Evolutionary conservation across 2,113 vertebrate genomes (phyloP).

Genomic region (Calyptommatus sinebrachiatus): DNA sequence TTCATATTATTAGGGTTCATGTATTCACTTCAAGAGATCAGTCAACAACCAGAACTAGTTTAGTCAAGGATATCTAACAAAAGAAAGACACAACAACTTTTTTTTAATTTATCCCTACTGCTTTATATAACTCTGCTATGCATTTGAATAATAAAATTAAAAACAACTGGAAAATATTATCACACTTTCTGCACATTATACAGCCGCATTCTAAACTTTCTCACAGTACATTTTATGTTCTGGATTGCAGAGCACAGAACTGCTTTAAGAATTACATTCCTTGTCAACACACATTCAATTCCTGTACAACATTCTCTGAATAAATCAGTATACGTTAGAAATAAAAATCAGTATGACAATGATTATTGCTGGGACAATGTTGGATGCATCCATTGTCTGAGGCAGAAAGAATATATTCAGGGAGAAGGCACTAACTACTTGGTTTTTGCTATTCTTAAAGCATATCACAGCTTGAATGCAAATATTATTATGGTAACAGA

Average conservation of each 20-base stretch:
- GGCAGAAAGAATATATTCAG: neutral
- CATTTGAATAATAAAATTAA: conserved; percentile 77
- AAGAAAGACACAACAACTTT: conserved; percentile 75
- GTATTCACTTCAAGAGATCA: too few species aligned
- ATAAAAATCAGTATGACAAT: conserved; percentile 27
- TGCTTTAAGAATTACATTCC: conserved; percentile 63
- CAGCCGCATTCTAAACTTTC: conserved; percentile 63
- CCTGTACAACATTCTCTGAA: neutral
- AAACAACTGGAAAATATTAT: conserved; percentile 81
- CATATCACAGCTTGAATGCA: neutral
- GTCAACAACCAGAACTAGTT: too few species aligned
- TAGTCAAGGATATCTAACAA: too few species aligned
- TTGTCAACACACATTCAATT: conserved; percentile 9
- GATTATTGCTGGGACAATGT: conserved; percentile 54
- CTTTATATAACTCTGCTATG: conserved; percentile 73
- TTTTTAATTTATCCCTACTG: conserved; percentile 65
- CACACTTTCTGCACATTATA: conserved; percentile 84
- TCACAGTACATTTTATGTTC: conserved; percentile 65
- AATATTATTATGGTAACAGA: neutral
- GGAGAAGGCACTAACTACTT: neutral
- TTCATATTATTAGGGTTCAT: too few species aligned
- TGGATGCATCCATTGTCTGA: conserved; percentile 26
- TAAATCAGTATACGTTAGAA: conserved; percentile 37
- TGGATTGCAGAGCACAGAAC: conserved; percentile 74
- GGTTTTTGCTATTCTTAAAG: neutral